These are phyloP conservation scores for Chromis chromis DNA, from an alignment of 2,797 vertebrate species.

Conservation along the genomic window DNA sequence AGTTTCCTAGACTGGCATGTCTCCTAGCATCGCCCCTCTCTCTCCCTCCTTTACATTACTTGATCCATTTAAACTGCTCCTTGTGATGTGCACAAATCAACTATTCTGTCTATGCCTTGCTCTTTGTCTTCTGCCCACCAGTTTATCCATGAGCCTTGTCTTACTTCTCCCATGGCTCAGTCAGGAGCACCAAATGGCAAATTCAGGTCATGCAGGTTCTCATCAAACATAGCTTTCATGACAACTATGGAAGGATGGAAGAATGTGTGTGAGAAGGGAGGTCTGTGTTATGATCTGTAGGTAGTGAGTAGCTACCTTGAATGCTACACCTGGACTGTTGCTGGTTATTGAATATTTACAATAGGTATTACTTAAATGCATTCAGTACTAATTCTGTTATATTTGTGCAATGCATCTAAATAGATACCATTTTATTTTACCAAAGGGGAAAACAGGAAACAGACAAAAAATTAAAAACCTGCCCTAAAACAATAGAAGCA, in stretches of 20 bases:
- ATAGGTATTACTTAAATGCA: not conserved
- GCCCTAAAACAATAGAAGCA: not conserved
- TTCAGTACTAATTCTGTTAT: not conserved
- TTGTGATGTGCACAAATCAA: conserved; percentile 66
- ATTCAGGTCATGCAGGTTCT: conserved; percentile 51
- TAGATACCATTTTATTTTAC: not conserved
- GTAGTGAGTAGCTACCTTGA: conserved; percentile 18
- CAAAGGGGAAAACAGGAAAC: too few relatives aligned
- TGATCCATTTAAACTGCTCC: conserved; percentile 29
- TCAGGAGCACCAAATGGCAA: conserved; percentile 28
- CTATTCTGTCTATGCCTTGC: conserved; percentile 63
- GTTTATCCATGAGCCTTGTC: conserved; percentile 31
- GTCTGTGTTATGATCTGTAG: conserved; percentile 5
- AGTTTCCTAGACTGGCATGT: conserved; percentile 46
- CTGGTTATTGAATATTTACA: conserved; percentile 12
- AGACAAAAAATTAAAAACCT: too few relatives aligned
- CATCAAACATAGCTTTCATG: conserved; percentile 44
- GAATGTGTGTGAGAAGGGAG: conserved; percentile 23
- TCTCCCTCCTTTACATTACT: conserved; percentile 39
- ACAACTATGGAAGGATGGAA: conserved; percentile 27
- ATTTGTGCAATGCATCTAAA: conserved; percentile 7
- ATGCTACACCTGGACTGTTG: not conserved
- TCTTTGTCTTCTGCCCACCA: conserved; percentile 41
- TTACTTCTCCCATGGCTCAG: conserved; percentile 32
- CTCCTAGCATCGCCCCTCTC: conserved; percentile 33